Evolutionary conservation across 2,113 vertebrate genomes (phyloP).

Genomic region (Albula glossodonta): DNA sequence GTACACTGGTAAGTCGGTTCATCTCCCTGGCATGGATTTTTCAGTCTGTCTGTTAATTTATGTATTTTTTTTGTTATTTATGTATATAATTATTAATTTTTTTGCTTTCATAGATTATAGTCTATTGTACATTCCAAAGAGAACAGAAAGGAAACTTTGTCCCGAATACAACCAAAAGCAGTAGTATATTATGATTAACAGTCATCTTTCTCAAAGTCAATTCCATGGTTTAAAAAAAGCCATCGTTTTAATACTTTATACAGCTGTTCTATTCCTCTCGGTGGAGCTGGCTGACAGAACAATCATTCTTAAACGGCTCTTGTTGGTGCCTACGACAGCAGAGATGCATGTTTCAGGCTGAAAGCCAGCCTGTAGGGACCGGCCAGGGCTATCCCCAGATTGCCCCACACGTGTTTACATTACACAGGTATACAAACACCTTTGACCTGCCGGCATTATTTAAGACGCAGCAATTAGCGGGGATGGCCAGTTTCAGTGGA

Average conservation of each 20-base stretch:
- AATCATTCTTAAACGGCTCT: not conserved
- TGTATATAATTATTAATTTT: not conserved
- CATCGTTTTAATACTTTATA: not conserved
- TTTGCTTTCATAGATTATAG: not conserved
- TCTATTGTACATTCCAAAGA: not conserved
- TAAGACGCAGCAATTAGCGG: not conserved
- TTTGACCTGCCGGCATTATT: not conserved
- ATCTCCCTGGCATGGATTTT: not conserved
- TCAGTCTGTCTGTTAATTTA: not conserved
- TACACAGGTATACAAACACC: not conserved
- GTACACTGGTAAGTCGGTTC: not conserved
- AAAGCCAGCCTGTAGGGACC: not conserved
- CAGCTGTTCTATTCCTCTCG: not conserved
- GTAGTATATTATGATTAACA: not conserved
- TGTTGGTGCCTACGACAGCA: not conserved
- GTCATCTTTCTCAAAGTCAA: slow-evolving; percentile 1
- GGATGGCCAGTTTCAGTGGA: not conserved
- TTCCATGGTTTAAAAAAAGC: not conserved
- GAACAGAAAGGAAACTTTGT: not conserved
- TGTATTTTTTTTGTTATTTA: not conserved
- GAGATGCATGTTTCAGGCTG: not conserved
- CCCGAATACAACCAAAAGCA: not conserved
- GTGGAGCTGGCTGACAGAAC: not conserved
- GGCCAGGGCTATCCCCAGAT: not conserved
- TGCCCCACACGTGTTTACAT: not conserved